phyloP scores from a whole-genome alignment of 2,113 vertebrate genomes.

The Addax nasomaculatus region DNA sequence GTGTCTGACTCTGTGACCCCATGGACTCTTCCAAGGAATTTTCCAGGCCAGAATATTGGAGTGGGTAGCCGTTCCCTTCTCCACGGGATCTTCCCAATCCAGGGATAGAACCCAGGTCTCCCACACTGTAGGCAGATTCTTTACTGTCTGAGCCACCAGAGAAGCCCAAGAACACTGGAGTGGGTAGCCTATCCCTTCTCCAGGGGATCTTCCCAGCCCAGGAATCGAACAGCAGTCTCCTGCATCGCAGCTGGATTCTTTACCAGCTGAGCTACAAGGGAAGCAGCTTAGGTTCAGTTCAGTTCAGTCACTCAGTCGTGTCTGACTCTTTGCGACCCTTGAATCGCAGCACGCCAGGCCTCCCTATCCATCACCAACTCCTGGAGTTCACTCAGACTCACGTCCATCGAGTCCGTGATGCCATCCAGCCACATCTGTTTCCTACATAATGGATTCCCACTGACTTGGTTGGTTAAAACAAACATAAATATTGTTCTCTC shows the following conservation, averaged over 20 bases:
- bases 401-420: too few relatives aligned
- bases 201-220: neutral
- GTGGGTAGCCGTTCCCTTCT: neutral
- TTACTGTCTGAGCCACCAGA: neutral
- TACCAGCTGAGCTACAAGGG: neutral
- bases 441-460: neutral
- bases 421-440: neutral
- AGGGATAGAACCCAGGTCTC: neutral
- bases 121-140: neutral
- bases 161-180: neutral
- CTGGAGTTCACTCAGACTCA: too few relatives aligned
- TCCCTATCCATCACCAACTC: too few relatives aligned
- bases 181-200: neutral
- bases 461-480: neutral
- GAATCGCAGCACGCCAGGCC: too few relatives aligned
- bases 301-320: too few relatives aligned
- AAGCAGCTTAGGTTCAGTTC: neutral
- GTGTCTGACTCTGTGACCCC: neutral
- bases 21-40: neutral
- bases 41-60: neutral
- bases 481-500: neutral
- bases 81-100: neutral
- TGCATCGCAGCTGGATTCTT: neutral
- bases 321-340: too few relatives aligned
- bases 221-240: neutral